Evolutionary conservation across 2,888 invertebrate species (phyloP), one percentile per base, ranked within the genome.

Genomic region (Drosophila conformis): DNA sequence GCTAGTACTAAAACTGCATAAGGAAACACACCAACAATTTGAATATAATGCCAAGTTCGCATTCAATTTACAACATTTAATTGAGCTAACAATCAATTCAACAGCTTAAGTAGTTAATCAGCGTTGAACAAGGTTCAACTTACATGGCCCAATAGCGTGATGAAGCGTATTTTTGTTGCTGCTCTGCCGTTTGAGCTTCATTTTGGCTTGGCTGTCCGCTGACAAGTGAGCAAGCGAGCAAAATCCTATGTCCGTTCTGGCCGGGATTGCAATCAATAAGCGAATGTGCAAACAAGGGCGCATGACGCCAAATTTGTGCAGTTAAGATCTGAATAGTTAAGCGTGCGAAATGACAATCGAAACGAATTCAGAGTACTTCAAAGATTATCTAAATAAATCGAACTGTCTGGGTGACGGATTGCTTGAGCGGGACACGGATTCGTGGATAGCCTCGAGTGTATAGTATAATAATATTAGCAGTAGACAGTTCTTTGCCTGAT

Each of bases 111-210:
- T 27, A 15, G 1, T 27, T 33, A 59, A 38, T 40, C 38, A n/a
- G 2, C 13, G 1, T 13, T 1, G 48, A 1, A 21, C 13, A 15
- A 1, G 48, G 29, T 21, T 31, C 1, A 35, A 83, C 92, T 91
- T 79, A 92, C 92, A 91, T 2, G 94, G 94, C 33, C 93, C 93
- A 58, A 95, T 85, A 11, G 94, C 94, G 52, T 93, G 89, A 74
- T 94, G 94, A 42, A 94, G 91, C 48, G 94, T 94, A 61, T 94
- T 92, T 53, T 52, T 69, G 57, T 72, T 73, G 51, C 46, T 64
- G 38, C 35, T 67, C 38, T 54, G 66, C 53, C 21, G 35, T 27
- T 31, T 48, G 31, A 54, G 74, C 76, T 78, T 73, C 87, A 80
- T 86, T 76, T 72, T 38, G n/a, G 4, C 62, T 72, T 73, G 74